phyloP scores from a whole-genome alignment of 2,888 invertebrate genomes.

The Orchesella flavescens region DNA sequence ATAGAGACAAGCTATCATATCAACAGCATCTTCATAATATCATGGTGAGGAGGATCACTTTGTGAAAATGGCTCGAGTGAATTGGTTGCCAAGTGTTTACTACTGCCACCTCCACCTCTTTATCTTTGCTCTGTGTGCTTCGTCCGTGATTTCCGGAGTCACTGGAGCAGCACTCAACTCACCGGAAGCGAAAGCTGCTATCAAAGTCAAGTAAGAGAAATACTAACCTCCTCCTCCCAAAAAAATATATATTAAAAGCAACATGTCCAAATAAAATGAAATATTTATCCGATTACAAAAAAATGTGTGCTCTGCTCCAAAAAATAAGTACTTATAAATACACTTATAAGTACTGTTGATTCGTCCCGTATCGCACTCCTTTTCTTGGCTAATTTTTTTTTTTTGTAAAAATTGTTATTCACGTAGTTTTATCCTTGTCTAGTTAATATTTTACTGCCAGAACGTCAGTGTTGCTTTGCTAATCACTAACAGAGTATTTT shows the following conservation, averaged over 20 bases:
- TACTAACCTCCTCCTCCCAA: neutral
- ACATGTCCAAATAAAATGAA: constrained; percentile 50
- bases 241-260: neutral
- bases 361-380: too few species aligned
- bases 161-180: constrained; percentile 64
- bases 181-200: constrained; percentile 60
- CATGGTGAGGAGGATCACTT: constrained; percentile 29
- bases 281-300: constrained; percentile 52
- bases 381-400: too few species aligned
- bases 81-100: constrained; percentile 58
- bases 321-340: neutral
- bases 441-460: too few species aligned
- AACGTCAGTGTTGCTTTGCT: too few species aligned
- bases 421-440: too few species aligned
- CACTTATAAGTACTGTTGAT: constrained; percentile 33
- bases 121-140: constrained; percentile 46
- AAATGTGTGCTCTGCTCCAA: neutral
- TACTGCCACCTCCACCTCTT: constrained; percentile 23
- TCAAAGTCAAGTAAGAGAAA: constrained; percentile 64
- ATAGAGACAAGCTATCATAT: too few species aligned
- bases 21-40: neutral
- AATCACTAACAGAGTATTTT: too few species aligned
- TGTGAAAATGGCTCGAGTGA: constrained; percentile 54
- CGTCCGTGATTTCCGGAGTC: constrained; percentile 61
- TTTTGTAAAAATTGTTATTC: too few species aligned